Percentiles rank a stretch among this genome's conserved stretches.
These are phyloP conservation scores for Pitangus sulphuratus DNA, from an alignment of 2,797 vertebrate species.

Conservation along the genomic window DNA sequence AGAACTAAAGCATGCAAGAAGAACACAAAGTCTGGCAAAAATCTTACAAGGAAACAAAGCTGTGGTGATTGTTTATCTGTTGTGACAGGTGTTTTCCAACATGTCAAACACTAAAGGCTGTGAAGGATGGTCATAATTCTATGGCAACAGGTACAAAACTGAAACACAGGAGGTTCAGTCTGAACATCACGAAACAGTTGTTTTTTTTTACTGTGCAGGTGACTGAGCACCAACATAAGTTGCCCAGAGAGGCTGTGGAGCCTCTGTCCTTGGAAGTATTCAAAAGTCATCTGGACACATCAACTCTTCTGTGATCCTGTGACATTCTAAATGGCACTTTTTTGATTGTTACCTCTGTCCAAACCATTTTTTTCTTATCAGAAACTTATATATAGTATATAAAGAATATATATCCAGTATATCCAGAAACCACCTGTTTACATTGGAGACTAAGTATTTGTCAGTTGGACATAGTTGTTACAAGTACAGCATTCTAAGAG, in stretches of 20 bases:
- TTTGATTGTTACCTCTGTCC: background rate
- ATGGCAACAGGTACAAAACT: background rate
- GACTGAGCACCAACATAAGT: fast-evolving
- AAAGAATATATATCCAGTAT: no score
- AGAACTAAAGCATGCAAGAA: background rate
- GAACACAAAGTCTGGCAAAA: background rate
- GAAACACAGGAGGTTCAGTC: background rate
- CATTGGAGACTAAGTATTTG: background rate
- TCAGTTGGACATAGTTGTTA: background rate
- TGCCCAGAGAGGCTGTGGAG: background rate
- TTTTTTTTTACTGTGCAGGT: background rate
- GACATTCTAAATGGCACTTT: background rate
- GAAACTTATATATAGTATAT: fast-evolving
- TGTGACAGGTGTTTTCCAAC: background rate
- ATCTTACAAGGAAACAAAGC: background rate
- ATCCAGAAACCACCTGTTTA: background rate
- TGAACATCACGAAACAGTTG: background rate
- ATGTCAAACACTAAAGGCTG: background rate
- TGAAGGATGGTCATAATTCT: background rate
- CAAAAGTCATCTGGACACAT: background rate
- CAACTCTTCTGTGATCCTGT: background rate
- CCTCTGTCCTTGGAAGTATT: background rate
- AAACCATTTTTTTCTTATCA: background rate
- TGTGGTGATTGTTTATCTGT: background rate
- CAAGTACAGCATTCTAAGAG: background rate